A percentile compares a stretch with the other conserved stretches of the same genome.
Evolutionary conservation across 2,113 vertebrate genomes (phyloP).

Genomic region (Brachyhypopomus occidentalis): DNA sequence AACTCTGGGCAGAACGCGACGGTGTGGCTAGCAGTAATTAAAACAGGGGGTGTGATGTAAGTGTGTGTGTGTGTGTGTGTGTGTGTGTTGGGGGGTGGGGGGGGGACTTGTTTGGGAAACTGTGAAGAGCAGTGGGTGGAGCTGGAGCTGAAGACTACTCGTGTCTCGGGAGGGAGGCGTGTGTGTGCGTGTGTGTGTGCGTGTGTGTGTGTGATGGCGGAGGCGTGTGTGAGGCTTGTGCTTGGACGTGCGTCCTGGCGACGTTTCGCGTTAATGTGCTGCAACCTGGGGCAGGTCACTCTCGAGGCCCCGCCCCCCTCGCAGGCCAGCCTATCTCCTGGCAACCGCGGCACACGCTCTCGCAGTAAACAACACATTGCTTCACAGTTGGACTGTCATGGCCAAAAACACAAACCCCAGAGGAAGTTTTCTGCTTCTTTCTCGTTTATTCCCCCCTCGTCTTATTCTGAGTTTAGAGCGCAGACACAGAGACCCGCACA

Average conservation of each 20-base stretch:
- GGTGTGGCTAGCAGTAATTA: conserved; percentile 79
- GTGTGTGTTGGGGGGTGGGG: conserved; percentile 2
- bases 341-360: conserved; percentile 59
- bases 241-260: conserved; percentile 76
- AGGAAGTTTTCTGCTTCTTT: conserved; percentile 70
- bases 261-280: conserved; percentile 75
- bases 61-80: conserved; percentile 13
- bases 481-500: conserved; percentile 42
- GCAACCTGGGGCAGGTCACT: conserved; percentile 83
- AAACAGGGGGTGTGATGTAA: conserved; percentile 64
- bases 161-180: conserved; percentile 55
- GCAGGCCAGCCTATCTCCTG: conserved; percentile 54
- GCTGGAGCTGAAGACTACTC: conserved; percentile 56
- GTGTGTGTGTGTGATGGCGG: conserved; percentile 36
- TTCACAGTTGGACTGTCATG: conserved; percentile 77
- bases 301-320: conserved; percentile 54
- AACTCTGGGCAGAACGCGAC: conserved; percentile 73
- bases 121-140: conserved; percentile 73
- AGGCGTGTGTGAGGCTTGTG: conserved; percentile 58
- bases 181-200: conserved; percentile 54
- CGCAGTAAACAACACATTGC: conserved; percentile 84
- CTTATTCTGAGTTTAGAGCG: conserved; percentile 59
- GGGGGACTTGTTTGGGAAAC: conserved; percentile 79
- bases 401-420: conserved; percentile 66
- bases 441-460: conserved; percentile 59